Base-by-base conservation (phyloP, 2,888 invertebrate genomes). In the Apoderus coryli region DNA sequence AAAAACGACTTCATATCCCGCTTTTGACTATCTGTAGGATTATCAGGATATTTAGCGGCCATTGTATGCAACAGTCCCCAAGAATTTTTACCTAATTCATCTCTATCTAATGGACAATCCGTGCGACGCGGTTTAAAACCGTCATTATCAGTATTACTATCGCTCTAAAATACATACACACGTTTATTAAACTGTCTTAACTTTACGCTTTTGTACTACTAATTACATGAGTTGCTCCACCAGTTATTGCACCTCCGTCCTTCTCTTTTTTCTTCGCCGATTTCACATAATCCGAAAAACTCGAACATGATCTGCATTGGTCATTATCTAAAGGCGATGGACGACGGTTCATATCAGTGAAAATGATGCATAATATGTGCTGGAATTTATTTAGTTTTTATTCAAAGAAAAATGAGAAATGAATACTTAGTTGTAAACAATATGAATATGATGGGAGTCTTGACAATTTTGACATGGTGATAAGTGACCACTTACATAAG, bases 21-120 rank as follows among this genome's bases (percentile, higher is more conserved):
- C 29, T 77, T 70, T 44, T 92, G 72, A 24, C 65, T 57, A 4
- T 58, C 57, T 0, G 72, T 69, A 0, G 98, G 95, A 43, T 72
- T 69, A 3, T 80, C 76, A 0, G 96, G 92, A 60, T 78, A 98
- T 54, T 89, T 85, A 0, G 92, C 86, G 3, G 90, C 92, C 76
- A 96, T 90, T 0, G 96, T 86, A 53, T 98, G 98, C 3, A 98
- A 65, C 43, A 96, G 73, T 4, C 82, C 76, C 98, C 98, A 98
- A 3, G 95, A 82, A 29, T 72, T 69, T 3, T 69, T 67, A 13
- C 85, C 85, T 24, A 85, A 56, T 38, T 76, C 73, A 37, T 77
- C 73, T 50, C 74, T 82, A 48, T 82, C 81, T 33, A 84, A 49
- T 0, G 85, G 85, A 52, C 85, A 85, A 44, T 80, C 73, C 9